Conservation (phyloP, 2,888 invertebrate genomes). For the Julus scandinavius region DNA sequence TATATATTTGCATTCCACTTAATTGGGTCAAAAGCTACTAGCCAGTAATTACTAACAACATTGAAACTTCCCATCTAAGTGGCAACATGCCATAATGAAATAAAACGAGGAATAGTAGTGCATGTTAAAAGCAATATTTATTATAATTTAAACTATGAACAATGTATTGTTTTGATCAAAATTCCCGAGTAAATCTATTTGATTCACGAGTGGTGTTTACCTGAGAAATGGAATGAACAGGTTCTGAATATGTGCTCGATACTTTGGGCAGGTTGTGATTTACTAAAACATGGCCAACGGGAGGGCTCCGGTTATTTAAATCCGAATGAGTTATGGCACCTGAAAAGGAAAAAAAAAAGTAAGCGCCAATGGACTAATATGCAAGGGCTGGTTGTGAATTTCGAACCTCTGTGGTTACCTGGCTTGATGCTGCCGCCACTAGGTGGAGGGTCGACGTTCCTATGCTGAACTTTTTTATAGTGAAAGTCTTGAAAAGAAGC, state of each 20-base stretch:
- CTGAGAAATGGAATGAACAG: conserved; percentile 48
- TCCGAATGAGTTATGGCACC: conserved; percentile 35
- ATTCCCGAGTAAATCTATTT: neutral
- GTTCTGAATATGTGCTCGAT: conserved; percentile 37
- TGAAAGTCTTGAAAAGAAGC: conserved; percentile 50
- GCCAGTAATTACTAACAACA: too few relatives aligned
- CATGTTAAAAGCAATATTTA: neutral
- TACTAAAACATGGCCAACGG: neutral
- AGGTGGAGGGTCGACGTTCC: conserved; percentile 8
- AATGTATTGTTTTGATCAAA: neutral
- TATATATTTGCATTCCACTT: too few relatives aligned
- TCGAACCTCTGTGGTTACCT: neutral
- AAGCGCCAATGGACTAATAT: neutral
- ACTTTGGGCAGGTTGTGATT: conserved; percentile 51
- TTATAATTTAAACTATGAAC: neutral
- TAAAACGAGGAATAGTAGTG: conserved; percentile 26
- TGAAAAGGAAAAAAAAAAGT: neutral
- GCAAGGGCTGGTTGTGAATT: too few relatives aligned
- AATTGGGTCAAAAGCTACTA: too few relatives aligned
- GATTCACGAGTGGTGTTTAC: conserved; percentile 17
- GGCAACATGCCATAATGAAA: neutral
- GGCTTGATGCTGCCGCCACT: neutral
- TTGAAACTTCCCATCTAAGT: neutral
- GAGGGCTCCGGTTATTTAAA: neutral
- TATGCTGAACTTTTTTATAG: neutral